Evolutionary conservation across 1,140 invertebrate genomes (phyloP), one percentile per base, ranked within the genome.

Genomic region (Drosophila pandora): DNA sequence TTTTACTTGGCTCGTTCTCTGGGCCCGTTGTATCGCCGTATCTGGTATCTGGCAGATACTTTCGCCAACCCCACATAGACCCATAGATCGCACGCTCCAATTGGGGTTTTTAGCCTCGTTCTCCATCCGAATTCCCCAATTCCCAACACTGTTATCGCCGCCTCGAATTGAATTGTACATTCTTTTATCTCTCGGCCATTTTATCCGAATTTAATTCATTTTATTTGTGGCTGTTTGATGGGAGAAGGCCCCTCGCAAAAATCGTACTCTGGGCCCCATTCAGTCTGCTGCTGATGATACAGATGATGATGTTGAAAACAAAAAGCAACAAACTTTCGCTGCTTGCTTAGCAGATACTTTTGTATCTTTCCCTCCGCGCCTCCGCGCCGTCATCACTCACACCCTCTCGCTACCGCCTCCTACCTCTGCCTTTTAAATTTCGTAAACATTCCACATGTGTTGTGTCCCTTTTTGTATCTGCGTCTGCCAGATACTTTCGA

Each of bases 1-100:
- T 87, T 79, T 88, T 88, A 88, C 83, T 73, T 67, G 49, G 10
- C 25, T 22, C 55, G 7, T 3, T 34, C 63, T 63, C 41, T 58
- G 56, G 9, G 34, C 6, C 25, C 43, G 34, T 8, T 47, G 53
- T 67, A 13, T 47, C 8, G 32, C 28, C 37, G 22, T 17, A 17
- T 17, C 17, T 17, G 17, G 17, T 17, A 17, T 17, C 17, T 17
- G 17, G 17, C 17, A 17, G 17, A 17, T 17, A 17, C 78, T 82
- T 85, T 87, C 75, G 82, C 83, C 70, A 62, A 65, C 23, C 56
- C 56, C 56, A n/a, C 70, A n/a, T n/a, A 45, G 43, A 48, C 49
- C 12, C 34, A 37, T 37, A 61, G 74, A 87, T 85, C 82, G 75
- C 82, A 87, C 82, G 82, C 83, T 87, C 82, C 75, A 88, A 76